Evolutionary conservation across 2,113 vertebrate genomes (phyloP), one percentile per base, ranked within the genome.

Genomic region (Nothobranchius furzeri): DNA sequence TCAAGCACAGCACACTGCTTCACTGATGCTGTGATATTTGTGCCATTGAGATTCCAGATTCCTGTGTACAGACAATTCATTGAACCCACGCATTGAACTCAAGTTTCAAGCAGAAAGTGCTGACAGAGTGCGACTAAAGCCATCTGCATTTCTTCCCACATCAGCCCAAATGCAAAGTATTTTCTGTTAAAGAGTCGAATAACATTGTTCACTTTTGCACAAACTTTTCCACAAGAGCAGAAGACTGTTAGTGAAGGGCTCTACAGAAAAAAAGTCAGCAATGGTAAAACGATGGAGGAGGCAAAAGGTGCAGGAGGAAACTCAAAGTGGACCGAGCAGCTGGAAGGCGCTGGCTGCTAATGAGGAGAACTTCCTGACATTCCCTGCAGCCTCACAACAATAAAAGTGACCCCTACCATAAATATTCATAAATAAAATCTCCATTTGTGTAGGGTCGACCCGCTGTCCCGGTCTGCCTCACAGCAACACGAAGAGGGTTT

Each of bases 41-140:
- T 76, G 72, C 79, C 77, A 60, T 66, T 81, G 68, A 78, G 71
- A 71, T 76, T 74, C 74, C 56, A 55, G 46, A 68, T 73, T 74
- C 72, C 60, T 58, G 66, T 72, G 63, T 75, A 71, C 57, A 70
- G 53, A 78, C 48, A 70, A 59, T 42, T 83, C 69, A 65, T 59
- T 85, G 80, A 86, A 85, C 87, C 84, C 78, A 82, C 84, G 62
- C 84, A 55, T 15, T 52, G 65, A 47, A 64, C 78, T 73, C 47
- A 6, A 8, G 70, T 61, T 77, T 81, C 67, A 70, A 60, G 76
- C 62, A 63, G 72, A 75, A 81, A 68, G 54, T 83, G 79, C 86
- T 85, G 86, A 85, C 79, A 76, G 84, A 81, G 73, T 61, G 68
- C 47, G 62, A 68, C 80, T 80, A 76, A 83, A 83, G 80, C 82